Conservation (phyloP, 2,888 invertebrate genomes). For the Tetramorium bicarinatum region DNA sequence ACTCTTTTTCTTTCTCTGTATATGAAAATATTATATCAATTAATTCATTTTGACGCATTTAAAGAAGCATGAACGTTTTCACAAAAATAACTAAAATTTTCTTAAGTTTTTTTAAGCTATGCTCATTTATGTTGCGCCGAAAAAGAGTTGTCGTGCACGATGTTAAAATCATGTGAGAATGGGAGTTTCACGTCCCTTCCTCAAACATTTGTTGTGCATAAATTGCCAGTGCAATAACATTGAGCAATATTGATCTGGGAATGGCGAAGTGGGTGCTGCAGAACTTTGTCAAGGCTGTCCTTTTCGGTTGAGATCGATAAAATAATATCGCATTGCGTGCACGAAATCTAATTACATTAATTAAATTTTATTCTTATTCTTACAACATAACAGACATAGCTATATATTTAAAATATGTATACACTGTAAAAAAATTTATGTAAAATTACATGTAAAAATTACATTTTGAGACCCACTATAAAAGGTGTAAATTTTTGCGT, state of each 20-base stretch:
- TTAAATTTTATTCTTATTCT: not conserved
- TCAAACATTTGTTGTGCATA: conserved; percentile 74
- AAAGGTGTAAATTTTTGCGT: too few species aligned
- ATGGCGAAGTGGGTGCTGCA: not conserved
- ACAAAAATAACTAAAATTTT: not conserved
- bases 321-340: not conserved
- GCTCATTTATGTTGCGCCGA: not conserved
- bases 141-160: not conserved
- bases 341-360: not conserved
- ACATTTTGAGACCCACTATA: too few species aligned
- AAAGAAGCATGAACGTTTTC: not conserved
- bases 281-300: conserved; percentile 47
- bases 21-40: not conserved
- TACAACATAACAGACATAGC: too few species aligned
- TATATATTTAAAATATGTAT: too few species aligned
- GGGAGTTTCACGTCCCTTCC: conserved; percentile 40
- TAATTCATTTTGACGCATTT: not conserved
- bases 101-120: not conserved
- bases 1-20: not conserved
- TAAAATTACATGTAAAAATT: too few species aligned
- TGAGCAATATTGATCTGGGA: conserved; percentile 72
- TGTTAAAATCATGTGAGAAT: conserved; percentile 26
- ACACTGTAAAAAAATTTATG: too few species aligned
- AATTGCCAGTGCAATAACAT: conserved; percentile 65
- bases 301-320: conserved; percentile 39